Conservation (phyloP, 2,888 invertebrate species). For the Stenodera caucasica region DNA sequence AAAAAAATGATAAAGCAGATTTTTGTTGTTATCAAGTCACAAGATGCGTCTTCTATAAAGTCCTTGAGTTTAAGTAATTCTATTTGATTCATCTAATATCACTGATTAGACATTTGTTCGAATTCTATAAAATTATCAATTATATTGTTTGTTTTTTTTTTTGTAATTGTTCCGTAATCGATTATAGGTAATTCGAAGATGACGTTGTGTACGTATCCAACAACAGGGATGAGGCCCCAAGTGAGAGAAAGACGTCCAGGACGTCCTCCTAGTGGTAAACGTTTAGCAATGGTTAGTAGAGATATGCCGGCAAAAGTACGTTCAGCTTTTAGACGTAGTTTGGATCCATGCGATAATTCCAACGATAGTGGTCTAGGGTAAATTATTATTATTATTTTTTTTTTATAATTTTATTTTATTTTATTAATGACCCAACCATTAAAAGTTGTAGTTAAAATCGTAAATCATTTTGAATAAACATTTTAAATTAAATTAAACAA, state of each 20-base stretch:
- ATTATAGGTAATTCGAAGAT: constrained; percentile 60
- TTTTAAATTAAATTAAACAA: too few species aligned
- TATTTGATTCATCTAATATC: too few species aligned
- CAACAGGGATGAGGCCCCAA: constrained; percentile 46
- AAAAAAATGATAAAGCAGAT: too few species aligned
- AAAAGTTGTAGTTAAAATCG: not conserved
- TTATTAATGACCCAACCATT: too few species aligned
- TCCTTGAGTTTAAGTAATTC: too few species aligned
- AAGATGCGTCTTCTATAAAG: too few species aligned
- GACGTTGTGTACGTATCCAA: constrained; percentile 72
- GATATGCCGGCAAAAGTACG: constrained; percentile 51
- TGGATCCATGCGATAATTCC: constrained; percentile 78
- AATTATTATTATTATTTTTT: constrained; percentile 43
- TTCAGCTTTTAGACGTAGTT: constrained; percentile 53
- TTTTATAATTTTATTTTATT: not conserved
- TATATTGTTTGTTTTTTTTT: too few species aligned
- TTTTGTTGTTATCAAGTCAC: too few species aligned
- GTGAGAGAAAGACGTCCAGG: constrained; percentile 70
- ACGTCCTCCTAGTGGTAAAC: constrained; percentile 60
- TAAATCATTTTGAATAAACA: not conserved
- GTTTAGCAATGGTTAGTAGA: constrained; percentile 48
- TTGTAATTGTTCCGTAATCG: too few species aligned
- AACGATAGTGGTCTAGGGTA: constrained; percentile 85
- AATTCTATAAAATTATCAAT: too few species aligned
- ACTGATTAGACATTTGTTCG: too few species aligned